Evolutionary conservation across 2,888 invertebrate genomes (phyloP).

Genomic region (Lepetodrilus schrolli): DNA sequence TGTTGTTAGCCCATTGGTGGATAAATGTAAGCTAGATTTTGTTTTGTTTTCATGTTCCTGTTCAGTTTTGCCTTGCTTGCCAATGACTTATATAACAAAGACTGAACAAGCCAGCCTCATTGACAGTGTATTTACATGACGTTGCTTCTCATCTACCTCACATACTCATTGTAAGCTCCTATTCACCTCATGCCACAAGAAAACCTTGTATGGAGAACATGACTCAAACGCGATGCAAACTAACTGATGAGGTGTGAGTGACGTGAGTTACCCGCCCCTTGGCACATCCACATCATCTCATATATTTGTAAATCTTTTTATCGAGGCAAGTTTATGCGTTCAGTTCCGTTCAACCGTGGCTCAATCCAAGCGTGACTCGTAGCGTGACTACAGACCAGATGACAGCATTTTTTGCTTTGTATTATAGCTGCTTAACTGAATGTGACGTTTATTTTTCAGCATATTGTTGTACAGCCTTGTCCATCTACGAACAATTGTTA

Average conservation of each 20-base stretch:
- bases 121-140: neutral
- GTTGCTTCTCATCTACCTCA: constrained; percentile 8
- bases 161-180: neutral
- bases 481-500: constrained; percentile 6
- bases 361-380: neutral
- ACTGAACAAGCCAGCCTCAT: neutral
- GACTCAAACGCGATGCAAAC: neutral
- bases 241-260: constrained; percentile 21
- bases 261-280: constrained; percentile 12
- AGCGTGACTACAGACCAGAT: neutral
- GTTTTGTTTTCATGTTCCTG: neutral
- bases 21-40: too few relatives aligned
- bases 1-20: too few relatives aligned
- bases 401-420: constrained; percentile 4
- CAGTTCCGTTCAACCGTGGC: neutral
- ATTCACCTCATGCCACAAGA: constrained; percentile 4
- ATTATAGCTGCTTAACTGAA: constrained; percentile 13
- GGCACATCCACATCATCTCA: neutral
- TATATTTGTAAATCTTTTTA: neutral
- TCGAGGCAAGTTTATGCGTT: neutral
- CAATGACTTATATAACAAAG: neutral
- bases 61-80: constrained; percentile 12
- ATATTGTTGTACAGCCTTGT: constrained; percentile 9
- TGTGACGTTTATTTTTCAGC: neutral
- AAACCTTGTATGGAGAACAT: constrained; percentile 11